Conservation (phyloP, 2,113 vertebrate genomes). For the Pygoscelis antarcticus region DNA sequence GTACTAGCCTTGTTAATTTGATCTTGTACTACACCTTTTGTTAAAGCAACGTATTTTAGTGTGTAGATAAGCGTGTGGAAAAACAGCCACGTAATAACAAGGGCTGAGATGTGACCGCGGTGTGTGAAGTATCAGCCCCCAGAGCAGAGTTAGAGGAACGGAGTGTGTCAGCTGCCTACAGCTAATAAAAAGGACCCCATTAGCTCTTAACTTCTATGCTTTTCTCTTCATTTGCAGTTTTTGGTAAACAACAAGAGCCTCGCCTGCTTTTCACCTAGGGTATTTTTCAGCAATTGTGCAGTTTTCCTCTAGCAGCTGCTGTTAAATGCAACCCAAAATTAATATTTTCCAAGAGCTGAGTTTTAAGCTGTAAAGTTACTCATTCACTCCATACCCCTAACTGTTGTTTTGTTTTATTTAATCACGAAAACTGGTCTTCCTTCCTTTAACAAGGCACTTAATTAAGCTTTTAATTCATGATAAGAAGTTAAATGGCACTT, state of each 20-base stretch:
- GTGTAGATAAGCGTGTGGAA: neutral
- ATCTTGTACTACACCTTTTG: conserved; percentile 1
- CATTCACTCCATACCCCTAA: conserved; percentile 68
- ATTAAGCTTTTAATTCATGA: conserved; percentile 81
- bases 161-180: neutral
- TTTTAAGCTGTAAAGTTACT: conserved; percentile 62
- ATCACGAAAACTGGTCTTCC: conserved; percentile 70
- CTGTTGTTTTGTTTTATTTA: conserved; percentile 80
- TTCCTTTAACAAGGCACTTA: conserved; percentile 73
- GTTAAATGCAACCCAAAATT: conserved; percentile 43
- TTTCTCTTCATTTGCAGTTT: neutral
- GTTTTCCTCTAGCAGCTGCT: conserved; percentile 3
- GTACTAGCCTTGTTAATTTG: neutral
- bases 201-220: neutral
- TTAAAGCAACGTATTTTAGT: neutral
- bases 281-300: neutral
- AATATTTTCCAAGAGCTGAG: conserved; percentile 40
- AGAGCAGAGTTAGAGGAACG: neutral
- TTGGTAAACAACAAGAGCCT: neutral
- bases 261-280: neutral
- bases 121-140: neutral
- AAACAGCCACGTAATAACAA: neutral
- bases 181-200: neutral
- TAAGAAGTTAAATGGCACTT: conserved; percentile 78
- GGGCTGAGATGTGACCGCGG: neutral